Base-by-base conservation (phyloP, 2,888 invertebrate genomes). In the Ischnura elegans region DNA sequence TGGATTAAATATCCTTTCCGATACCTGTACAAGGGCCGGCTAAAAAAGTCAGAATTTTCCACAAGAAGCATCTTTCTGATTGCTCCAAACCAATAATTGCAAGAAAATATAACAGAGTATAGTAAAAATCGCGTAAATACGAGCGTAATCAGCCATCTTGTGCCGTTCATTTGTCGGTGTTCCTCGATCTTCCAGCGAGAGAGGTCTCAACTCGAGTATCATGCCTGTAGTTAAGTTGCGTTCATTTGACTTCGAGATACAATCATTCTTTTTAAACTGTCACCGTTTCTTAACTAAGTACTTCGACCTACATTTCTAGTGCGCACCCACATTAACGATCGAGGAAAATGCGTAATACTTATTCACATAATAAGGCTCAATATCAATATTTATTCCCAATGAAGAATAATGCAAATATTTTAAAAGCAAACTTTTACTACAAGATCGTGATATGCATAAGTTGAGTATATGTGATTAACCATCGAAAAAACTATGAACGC, bases 81-180 rank as follows among this genome's bases (percentile, higher is more conserved):
- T 10, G 16, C 61, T 61, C 61, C 6, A 21, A 5, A 6, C 61
- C 25, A 61, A 61, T 5, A 25, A 25, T 21, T 25, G 25, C 25
- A 25, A 5, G 61, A 61, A 61, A 19, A 5, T 21, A 42, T 55
- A 55, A 36, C 36, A 36, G 46, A 8, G 47, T 5, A 45, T n/a
- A 87, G 46, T 36, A 51, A 51, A 47, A 36, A 51, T 87, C 43
- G 42, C 43, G 55, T 90, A 90, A 90, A 90, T 90, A 66, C 66
- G 90, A 61, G 90, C 43, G 90, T 47, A 90, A 25, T 61, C 61
- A 61, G 90, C 90, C 90, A 90, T 90, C 45, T 90, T 90, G 90
- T 47, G 90, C 61, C 61, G 43, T 90, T 90, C 90, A 90, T 43
- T 90, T 90, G 90, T 66, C 61, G 61, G 43, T 43, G 61, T 45